Percentiles rank a stretch among this genome's conserved stretches.
Conservation (phyloP, 2,113 vertebrate species). For the Anarrhichthys ocellatus region DNA sequence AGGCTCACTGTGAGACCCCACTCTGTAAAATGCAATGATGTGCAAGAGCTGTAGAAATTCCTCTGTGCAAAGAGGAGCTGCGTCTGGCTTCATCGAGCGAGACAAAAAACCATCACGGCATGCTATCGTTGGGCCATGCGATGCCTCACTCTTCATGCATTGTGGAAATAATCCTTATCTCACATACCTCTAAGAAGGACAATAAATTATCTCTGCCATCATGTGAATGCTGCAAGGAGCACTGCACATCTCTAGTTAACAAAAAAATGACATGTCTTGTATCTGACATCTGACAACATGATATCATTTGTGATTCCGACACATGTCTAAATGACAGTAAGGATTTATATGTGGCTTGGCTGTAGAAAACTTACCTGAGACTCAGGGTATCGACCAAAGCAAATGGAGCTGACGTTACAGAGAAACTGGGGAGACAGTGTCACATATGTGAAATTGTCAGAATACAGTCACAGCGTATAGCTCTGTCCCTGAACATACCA, state of each 20-base stretch:
- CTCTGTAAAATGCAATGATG: slow-evolving; percentile 67
- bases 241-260: background rate
- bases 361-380: background rate
- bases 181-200: background rate
- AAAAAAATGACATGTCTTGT: background rate
- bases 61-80: slow-evolving; percentile 46
- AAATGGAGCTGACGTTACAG: background rate
- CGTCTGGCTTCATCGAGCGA: slow-evolving; percentile 31
- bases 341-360: background rate
- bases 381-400: background rate
- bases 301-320: slow-evolving; percentile 7
- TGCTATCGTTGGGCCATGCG: slow-evolving; percentile 23
- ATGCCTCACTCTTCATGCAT: slow-evolving; percentile 49
- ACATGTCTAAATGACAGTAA: background rate
- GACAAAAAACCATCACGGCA: slow-evolving; percentile 38
- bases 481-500: slow-evolving; percentile 52
- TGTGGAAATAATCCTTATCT: slow-evolving; percentile 45
- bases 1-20: slow-evolving; percentile 52
- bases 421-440: background rate
- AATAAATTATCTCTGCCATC: slow-evolving; percentile 1
- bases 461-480: slow-evolving; percentile 24
- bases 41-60: slow-evolving; percentile 68
- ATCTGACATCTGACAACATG: background rate
- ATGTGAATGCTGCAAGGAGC: slow-evolving; percentile 6
- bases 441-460: slow-evolving; percentile 27